Base-by-base conservation (phyloP, 2,797 vertebrate species). In the Poliocrania exsul region DNA sequence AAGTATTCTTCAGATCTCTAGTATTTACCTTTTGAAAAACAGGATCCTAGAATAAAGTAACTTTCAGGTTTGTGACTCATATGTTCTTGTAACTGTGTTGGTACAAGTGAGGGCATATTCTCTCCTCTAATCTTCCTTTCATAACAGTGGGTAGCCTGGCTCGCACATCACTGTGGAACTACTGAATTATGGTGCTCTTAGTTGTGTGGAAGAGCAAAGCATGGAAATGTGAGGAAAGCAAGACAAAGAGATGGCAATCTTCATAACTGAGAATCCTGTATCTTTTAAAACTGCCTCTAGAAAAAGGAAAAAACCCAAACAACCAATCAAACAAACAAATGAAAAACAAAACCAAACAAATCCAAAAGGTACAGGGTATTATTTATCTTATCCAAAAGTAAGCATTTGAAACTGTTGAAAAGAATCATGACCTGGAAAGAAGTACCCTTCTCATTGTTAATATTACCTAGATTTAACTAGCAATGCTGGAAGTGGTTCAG, bases 281-380 rank as follows among this genome's bases (percentile, higher is more conserved):
- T 23, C 10, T 66, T 73, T 29, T 77, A 47, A 73, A 90, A 35
- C 5, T n/a, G 7, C 0, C 3, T 31, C 11, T 35, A 82, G 18
- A 62, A 57, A 64, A 64, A 33, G 4, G 0, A 8, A 15, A 29
- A 47, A 26, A 18, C 1, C 5, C 7, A 64, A 44, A 11, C 5
- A 64, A 44, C 16, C 7, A 56, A n/a, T 16, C 10, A 29, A 42
- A 8, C 14, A 35, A 62, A 12, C 1, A 13, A 51, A 57, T 2
- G 3, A 7, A 38, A 17, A 28, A 20, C 1, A 13, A 24, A 3
- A 5, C 1, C 6, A 5, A 18, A 2, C 9, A 29, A 13, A 2
- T 4, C 2, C 15, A 57, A 5, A 10, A 4, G 7, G 47, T 75
- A 16, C 4, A 21, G 4, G 11, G 2, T 25, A 23, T 64, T 31